Evolutionary conservation across 2,888 invertebrate species (phyloP).

Genomic region (Opisthograptis luteolata): DNA sequence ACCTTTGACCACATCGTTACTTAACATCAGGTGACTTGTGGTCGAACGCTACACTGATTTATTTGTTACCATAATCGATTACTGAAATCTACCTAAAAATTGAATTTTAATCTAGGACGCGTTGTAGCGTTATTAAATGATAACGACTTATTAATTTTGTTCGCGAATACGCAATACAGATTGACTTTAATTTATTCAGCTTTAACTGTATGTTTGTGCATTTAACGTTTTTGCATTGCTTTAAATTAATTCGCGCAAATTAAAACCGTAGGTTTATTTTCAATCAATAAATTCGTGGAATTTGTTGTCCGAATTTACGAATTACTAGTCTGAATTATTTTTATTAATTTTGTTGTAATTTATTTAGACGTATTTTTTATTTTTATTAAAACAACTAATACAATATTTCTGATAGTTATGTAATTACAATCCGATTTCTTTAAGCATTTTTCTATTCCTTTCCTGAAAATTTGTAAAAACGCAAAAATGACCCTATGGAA

Average conservation of each 20-base stretch:
- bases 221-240: constrained; percentile 5
- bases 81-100: background rate
- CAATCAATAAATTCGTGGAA: constrained; percentile 5
- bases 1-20: too few relatives aligned
- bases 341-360: too few relatives aligned
- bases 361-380: too few relatives aligned
- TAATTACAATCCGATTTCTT: too few relatives aligned
- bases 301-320: too few relatives aligned
- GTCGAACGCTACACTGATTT: background rate
- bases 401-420: too few relatives aligned
- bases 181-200: constrained; percentile 19
- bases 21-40: too few relatives aligned
- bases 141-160: constrained; percentile 16
- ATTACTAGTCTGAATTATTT: too few relatives aligned
- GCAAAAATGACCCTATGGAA: too few relatives aligned
- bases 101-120: constrained; percentile 2
- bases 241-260: constrained; percentile 17
- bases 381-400: too few relatives aligned
- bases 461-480: too few relatives aligned
- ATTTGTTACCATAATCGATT: background rate
- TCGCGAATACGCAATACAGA: constrained; percentile 1
- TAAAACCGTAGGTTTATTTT: background rate
- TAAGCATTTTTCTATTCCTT: too few relatives aligned
- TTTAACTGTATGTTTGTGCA: constrained; percentile 5
- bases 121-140: constrained; percentile 8